Conservation (phyloP, 2,113 vertebrate species). For the Anguilla japonica region DNA sequence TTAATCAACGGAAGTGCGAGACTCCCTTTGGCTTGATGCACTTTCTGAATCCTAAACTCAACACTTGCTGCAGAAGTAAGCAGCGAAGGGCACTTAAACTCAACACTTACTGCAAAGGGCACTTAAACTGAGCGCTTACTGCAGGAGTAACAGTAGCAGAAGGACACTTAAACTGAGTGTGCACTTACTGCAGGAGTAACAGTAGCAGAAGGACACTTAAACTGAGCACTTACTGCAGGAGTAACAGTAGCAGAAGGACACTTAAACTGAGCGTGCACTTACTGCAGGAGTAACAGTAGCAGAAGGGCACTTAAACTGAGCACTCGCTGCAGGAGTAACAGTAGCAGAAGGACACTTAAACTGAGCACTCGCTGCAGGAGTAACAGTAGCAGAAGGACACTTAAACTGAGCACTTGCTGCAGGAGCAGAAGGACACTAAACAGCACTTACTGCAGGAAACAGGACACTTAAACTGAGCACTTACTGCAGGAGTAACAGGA, state of each 20-base stretch:
- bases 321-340: too few relatives aligned
- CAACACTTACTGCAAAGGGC: not conserved
- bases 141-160: not conserved
- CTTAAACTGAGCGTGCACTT: not conserved
- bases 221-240: too few relatives aligned
- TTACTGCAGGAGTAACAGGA: constrained; percentile 57
- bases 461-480: constrained; percentile 41
- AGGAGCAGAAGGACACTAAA: not conserved
- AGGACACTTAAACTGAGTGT: not conserved
- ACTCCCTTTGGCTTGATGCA: too few relatives aligned
- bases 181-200: not conserved
- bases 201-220: not conserved
- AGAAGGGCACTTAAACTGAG: not conserved
- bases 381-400: not conserved
- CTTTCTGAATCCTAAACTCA: too few relatives aligned
- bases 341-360: too few relatives aligned
- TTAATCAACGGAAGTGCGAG: too few relatives aligned
- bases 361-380: too few relatives aligned
- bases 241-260: too few relatives aligned
- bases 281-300: not conserved
- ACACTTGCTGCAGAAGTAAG: too few relatives aligned
- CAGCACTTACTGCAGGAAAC: too few relatives aligned
- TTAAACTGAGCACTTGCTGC: not conserved
- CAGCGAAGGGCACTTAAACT: too few relatives aligned
- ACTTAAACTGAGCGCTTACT: not conserved